Percentiles rank a stretch among this genome's conserved stretches.
Conservation (phyloP, 2,797 vertebrate species). For the Trachops cirrhosus region DNA sequence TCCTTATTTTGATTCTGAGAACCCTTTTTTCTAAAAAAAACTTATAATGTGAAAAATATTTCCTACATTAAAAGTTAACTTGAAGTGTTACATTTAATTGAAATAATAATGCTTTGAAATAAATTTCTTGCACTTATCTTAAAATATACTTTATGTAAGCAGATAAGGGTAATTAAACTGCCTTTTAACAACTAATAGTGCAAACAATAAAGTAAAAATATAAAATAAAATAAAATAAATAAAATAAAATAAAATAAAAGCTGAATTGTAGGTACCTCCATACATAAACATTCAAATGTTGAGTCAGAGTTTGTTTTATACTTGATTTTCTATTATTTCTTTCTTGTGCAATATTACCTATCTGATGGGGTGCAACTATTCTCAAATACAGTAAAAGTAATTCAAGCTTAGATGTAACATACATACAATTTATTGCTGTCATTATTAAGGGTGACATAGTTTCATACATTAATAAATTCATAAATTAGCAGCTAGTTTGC, state of each 20-base stretch:
- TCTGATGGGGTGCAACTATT: not conserved
- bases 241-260: not conserved
- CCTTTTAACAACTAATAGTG: not conserved
- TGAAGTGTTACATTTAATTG: conserved; percentile 37
- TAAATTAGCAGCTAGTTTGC: conserved; percentile 46
- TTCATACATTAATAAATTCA: conserved; percentile 54
- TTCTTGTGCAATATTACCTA: conserved; percentile 9
- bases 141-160: not conserved
- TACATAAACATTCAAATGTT: conserved; percentile 22
- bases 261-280: not conserved
- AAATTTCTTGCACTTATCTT: conserved; percentile 13
- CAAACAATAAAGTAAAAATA: not conserved
- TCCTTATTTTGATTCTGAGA: conserved; percentile 20
- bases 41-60: conserved; percentile 27
- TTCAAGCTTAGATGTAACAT: not conserved
- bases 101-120: conserved; percentile 46
- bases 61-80: conserved; percentile 20
- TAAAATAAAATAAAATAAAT: not conserved
- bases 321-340: conserved; percentile 28
- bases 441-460: conserved; percentile 46
- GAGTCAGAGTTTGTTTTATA: not conserved
- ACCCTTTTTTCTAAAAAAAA: not conserved
- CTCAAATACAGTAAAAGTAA: conserved; percentile 48
- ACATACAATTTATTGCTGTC: conserved; percentile 1
- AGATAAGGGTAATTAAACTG: conserved; percentile 47